Evolutionary conservation across 1,140 invertebrate genomes (phyloP).

Genomic region (Ceratina japonica): DNA sequence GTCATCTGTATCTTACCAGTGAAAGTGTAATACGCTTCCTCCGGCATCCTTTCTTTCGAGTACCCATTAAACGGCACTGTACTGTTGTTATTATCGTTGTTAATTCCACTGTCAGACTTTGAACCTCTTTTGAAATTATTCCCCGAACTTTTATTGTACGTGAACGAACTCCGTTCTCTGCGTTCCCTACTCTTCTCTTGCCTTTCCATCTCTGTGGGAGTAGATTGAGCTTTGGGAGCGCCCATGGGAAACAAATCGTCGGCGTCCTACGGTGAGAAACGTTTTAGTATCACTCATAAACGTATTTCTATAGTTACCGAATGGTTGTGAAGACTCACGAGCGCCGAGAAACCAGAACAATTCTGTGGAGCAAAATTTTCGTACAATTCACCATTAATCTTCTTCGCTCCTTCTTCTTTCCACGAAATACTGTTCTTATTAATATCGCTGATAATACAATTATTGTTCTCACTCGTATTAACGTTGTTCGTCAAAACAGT

Average conservation of each 20-base stretch:
- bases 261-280: constrained; percentile 18
- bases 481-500: constrained; percentile 20
- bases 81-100: constrained; percentile 5
- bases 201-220: background rate
- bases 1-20: constrained; percentile 34
- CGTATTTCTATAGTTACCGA: background rate
- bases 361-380: constrained; percentile 38
- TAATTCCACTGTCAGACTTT: constrained; percentile 9
- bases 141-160: background rate
- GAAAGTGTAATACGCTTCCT: constrained; percentile 33
- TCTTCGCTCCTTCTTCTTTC: constrained; percentile 34
- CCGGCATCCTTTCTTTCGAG: constrained; percentile 15
- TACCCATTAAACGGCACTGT: constrained; percentile 2
- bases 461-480: constrained; percentile 38
- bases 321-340: constrained; percentile 32
- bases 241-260: constrained; percentile 5
- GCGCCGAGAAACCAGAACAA: background rate
- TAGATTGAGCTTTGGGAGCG: constrained; percentile 31
- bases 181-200: constrained; percentile 22
- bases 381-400: background rate
- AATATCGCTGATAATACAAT: constrained; percentile 44
- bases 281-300: background rate
- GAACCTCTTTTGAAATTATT: constrained; percentile 22
- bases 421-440: constrained; percentile 55
- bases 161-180: constrained; percentile 37